Evolutionary conservation across 1,140 invertebrate genomes (phyloP).

Genomic region (Zaprionus taronus): DNA sequence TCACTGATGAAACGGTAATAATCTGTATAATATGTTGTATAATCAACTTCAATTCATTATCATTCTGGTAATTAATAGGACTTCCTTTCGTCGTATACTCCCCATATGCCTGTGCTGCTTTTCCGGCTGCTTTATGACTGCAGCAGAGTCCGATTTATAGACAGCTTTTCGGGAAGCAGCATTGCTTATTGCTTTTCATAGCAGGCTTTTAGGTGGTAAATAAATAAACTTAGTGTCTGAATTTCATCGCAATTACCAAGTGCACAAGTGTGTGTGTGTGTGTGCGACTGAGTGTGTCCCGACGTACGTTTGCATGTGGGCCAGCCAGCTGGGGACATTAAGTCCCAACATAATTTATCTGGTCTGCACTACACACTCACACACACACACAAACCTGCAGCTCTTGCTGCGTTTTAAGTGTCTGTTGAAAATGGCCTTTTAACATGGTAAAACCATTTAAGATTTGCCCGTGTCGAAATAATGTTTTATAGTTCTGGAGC

Average conservation of each 20-base stretch:
- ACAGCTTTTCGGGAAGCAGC: slow-evolving; percentile 45
- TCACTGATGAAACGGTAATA: not conserved
- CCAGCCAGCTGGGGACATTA: slow-evolving; percentile 15
- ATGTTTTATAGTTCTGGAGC: not conserved
- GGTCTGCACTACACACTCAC: slow-evolving; percentile 2
- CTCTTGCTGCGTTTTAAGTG: not conserved
- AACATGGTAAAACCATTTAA: slow-evolving; percentile 10
- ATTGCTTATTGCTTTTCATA: slow-evolving; percentile 47
- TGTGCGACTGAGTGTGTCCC: not conserved
- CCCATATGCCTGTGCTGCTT: not conserved
- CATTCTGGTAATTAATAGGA: too few relatives aligned
- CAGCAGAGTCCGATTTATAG: slow-evolving; percentile 50
- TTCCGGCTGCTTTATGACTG: slow-evolving; percentile 46
- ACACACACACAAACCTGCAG: not conserved
- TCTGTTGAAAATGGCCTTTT: not conserved
- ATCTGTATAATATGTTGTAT: too few relatives aligned
- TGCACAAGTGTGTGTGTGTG: slow-evolving; percentile 6
- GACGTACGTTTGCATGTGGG: slow-evolving; percentile 2
- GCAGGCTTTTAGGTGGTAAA: slow-evolving; percentile 48
- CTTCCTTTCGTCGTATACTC: not conserved
- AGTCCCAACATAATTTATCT: slow-evolving; percentile 27
- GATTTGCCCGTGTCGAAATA: slow-evolving; percentile 4
- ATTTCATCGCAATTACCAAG: slow-evolving; percentile 48
- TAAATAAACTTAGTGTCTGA: slow-evolving; percentile 56
- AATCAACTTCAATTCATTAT: too few relatives aligned